Conservation (phyloP, 2,797 vertebrate species). For the Mallotus villosus region DNA sequence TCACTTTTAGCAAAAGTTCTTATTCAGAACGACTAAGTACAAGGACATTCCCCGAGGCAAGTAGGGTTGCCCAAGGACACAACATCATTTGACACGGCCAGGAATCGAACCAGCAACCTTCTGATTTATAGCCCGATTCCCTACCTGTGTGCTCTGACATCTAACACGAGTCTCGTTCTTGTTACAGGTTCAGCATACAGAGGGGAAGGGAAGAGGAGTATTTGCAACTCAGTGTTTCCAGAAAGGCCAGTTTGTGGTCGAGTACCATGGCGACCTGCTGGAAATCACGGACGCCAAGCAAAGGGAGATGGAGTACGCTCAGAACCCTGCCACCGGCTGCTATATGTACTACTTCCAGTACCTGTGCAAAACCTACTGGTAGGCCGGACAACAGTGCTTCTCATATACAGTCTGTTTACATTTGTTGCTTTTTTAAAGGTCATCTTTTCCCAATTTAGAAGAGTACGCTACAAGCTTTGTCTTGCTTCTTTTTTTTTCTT, state of each 20-base stretch:
- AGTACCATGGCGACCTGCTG: constrained; percentile 97
- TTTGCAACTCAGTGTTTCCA: constrained; percentile 88
- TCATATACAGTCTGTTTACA: background rate
- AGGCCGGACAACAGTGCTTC: constrained; percentile 45
- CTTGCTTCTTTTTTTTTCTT: background rate
- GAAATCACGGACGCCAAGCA: constrained; percentile 90
- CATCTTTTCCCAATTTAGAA: too few relatives aligned
- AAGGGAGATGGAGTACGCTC: constrained; percentile 86
- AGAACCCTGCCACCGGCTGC: constrained; percentile 92
- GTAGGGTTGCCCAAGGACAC: too few relatives aligned
- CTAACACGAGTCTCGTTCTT: background rate
- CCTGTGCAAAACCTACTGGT: constrained; percentile 97
- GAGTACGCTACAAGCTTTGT: too few relatives aligned
- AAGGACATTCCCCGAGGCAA: too few relatives aligned
- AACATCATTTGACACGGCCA: too few relatives aligned
- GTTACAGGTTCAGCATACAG: constrained; percentile 86
- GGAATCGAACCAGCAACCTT: too few relatives aligned
- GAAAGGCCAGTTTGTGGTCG: constrained; percentile 94
- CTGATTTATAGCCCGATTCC: too few relatives aligned
- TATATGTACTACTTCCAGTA: constrained; percentile 99
- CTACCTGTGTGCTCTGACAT: too few relatives aligned
- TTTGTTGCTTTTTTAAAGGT: background rate
- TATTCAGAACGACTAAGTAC: too few relatives aligned
- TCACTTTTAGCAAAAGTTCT: too few relatives aligned
- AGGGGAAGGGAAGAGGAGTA: constrained; percentile 93